These are phyloP conservation scores for Tragelaphus imberbis DNA, from an alignment of 2,113 vertebrate genomes.

Conservation along the genomic window DNA sequence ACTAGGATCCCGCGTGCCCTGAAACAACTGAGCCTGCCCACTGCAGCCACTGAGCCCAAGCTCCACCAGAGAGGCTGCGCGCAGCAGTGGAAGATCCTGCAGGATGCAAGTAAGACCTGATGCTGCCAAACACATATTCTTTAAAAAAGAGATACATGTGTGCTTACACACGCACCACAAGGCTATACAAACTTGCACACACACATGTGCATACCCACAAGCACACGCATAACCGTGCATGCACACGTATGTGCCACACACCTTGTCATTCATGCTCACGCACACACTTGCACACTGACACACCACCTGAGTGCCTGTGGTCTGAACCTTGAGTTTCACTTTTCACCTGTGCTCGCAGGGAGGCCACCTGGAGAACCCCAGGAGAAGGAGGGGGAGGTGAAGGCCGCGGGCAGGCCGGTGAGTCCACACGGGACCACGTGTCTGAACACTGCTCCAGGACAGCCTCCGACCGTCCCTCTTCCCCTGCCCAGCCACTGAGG, in stretches of 20 bases:
- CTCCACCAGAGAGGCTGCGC: accelerated
- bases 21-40: not conserved
- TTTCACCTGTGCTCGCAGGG: not conserved
- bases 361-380: not conserved
- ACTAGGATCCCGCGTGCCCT: not conserved
- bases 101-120: accelerated
- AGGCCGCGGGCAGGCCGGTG: not conserved
- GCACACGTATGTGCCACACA: accelerated
- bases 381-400: not conserved
- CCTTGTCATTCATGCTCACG: accelerated
- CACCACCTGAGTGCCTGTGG: not conserved
- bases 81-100: accelerated
- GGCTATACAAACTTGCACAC: not conserved
- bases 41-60: not conserved
- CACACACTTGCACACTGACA: no score
- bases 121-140: accelerated
- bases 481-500: not conserved
- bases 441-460: not conserved
- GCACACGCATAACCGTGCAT: accelerated
- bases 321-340: no score
- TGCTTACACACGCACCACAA: not conserved
- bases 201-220: not conserved
- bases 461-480: not conserved
- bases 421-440: accelerated
- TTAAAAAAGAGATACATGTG: not conserved